These are phyloP conservation scores for Epinotia bilunana DNA, from an alignment of 2,888 invertebrate species.

Conservation along the genomic window DNA sequence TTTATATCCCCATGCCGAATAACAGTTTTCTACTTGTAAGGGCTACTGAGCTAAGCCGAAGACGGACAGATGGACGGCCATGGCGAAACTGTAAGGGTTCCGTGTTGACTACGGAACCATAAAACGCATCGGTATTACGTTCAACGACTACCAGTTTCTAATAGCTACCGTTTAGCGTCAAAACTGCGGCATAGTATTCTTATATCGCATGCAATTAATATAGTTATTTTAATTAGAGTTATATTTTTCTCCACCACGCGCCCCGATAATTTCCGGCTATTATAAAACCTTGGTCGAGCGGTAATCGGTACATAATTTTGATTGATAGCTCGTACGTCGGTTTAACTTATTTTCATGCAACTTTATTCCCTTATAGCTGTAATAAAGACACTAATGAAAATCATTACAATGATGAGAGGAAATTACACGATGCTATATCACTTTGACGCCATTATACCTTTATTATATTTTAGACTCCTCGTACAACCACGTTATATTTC, in stretches of 20 bases:
- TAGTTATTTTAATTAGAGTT: slow-evolving; percentile 60
- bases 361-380: slow-evolving; percentile 60
- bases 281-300: slow-evolving; percentile 58
- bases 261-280: slow-evolving; percentile 70
- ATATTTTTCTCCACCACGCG: slow-evolving; percentile 61
- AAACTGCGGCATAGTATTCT: slow-evolving; percentile 51
- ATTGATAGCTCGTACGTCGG: slow-evolving; percentile 68
- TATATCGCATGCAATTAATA: slow-evolving; percentile 53
- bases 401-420: slow-evolving; percentile 33
- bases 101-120: no score
- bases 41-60: no score
- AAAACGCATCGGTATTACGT: slow-evolving; percentile 1
- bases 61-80: no score
- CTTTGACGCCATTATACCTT: slow-evolving; percentile 17
- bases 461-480: slow-evolving; percentile 13
- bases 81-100: no score
- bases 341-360: slow-evolving; percentile 70
- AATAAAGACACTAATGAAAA: slow-evolving; percentile 67
- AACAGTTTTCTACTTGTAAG: no score
- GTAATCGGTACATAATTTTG: slow-evolving; percentile 75
- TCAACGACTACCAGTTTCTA: slow-evolving; percentile 39
- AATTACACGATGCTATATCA: slow-evolving; percentile 15
- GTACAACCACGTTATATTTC: background rate
- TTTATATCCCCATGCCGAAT: no score
- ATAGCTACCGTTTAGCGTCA: slow-evolving; percentile 42